Evolutionary conservation across 2,888 invertebrate species (phyloP), one percentile per base, ranked within the genome.

Genomic region (Aphidoletes aphidimyza): DNA sequence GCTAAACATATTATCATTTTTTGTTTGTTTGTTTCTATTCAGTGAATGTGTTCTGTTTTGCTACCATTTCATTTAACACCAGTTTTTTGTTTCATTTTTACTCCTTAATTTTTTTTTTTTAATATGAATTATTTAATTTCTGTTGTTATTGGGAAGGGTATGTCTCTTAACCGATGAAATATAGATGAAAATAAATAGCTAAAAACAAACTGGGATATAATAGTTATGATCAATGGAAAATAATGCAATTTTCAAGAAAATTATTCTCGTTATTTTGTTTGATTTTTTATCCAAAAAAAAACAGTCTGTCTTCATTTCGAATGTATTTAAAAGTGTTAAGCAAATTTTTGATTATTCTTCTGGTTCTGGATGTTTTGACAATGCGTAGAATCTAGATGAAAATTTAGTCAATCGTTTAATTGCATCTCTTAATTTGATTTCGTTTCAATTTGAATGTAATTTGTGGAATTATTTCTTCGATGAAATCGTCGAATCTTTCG

Each of bases 161-260:
- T 54, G 1, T n/a, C n/a, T n/a, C 54, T 54, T 17, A 3, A 54
- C 5, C 3, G 17, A 54, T 26, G 22, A 54, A 22, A 54, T 54
- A 11, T n/a, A n/a, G n/a, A n/a, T n/a, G n/a, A n/a, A n/a, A n/a
- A n/a, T n/a, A n/a, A n/a, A n/a, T n/a, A n/a, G n/a, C n/a, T n/a
- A n/a, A 30, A 30, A 26, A 69, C 69, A 69, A 69, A 69, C 69
- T 30, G 69, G 30, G 69, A 69, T 69, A 69, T 69, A 69, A 54
- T 54, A 54, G 54, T 2, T 2, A 47, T 9, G 19, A 47, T 17
- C 47, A 47, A 19, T 2, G 22, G 22, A 22, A 54, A 54, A 54
- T 30, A 9, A 69, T 26, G 69, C 2, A 69, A n/a, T n/a, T n/a
- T n/a, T n/a, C n/a, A 69, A 30, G 11, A 30, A 30, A 69, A 30